These are phyloP conservation scores for Enteromius unitaeniatus DNA, from an alignment of 2,797 vertebrate species.

Conservation along the genomic window DNA sequence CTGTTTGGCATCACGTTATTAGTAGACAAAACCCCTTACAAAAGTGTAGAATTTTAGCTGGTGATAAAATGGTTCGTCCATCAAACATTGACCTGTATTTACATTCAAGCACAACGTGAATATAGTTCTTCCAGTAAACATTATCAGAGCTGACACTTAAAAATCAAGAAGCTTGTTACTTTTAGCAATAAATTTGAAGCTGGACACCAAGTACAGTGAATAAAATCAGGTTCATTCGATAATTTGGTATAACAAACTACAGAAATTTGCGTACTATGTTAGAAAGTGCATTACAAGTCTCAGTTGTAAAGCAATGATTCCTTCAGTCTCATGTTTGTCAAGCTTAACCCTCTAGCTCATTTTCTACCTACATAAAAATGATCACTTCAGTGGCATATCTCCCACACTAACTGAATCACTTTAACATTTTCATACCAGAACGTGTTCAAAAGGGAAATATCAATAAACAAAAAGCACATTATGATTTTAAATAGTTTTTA, in stretches of 20 bases:
- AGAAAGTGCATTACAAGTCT: constrained; percentile 1
- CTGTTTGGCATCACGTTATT: constrained; percentile 1
- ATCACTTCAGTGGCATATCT: background rate
- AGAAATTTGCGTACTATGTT: background rate
- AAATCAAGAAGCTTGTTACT: background rate
- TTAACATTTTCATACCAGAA: constrained; percentile 2
- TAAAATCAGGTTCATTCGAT: background rate
- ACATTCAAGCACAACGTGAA: background rate
- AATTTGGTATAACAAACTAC: background rate
- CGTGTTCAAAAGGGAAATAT: background rate
- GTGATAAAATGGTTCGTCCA: constrained; percentile 15
- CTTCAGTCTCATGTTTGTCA: constrained; percentile 13
- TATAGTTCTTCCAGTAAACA: background rate
- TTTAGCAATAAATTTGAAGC: background rate
- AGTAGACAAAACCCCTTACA: constrained; percentile 12
- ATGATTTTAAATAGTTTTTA: background rate
- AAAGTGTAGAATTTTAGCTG: constrained; percentile 20
- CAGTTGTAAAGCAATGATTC: constrained; percentile 2
- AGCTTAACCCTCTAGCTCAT: background rate
- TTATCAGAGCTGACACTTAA: background rate
- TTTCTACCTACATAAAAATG: background rate
- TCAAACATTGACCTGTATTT: background rate
- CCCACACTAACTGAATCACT: background rate
- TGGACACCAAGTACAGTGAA: background rate
- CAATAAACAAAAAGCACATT: background rate